Evolutionary conservation across 2,888 invertebrate genomes (phyloP), one percentile per base, ranked within the genome.

Genomic region (Lasioglossum malachurum): DNA sequence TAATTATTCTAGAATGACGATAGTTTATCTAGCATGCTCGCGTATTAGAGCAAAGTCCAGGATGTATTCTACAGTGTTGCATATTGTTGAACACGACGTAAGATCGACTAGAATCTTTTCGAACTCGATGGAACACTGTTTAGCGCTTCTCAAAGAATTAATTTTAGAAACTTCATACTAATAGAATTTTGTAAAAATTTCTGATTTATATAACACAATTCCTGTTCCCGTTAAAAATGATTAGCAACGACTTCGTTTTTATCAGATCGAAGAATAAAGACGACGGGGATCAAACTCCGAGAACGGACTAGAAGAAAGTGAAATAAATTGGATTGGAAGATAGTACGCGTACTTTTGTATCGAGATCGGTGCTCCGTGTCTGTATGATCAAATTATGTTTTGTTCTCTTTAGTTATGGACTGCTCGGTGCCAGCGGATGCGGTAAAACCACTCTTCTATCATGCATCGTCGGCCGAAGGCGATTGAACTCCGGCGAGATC

Each of bases 361-460:
- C 64, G 41, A 35, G 12, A 23, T 12, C 53, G n/a, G n/a, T 4
- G 23, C 23, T n/a, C n/a, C 53, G 53, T 53, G 53, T 53, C 53
- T 23, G 23, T 10, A 53, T 10, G 53, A n/a, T 23, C 23, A 23
- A 53, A 53, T 23, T 53, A 53, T 38, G 49, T 41, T 71, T 78
- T 71, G 10, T 10, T 35, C 4, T 23, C n/a, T 8, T 31, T 16
- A 99, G 99, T 95, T 99, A 99, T 95, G 99, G 99, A 83, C 96
- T 99, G 16, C 96, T 99, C 44, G 99, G 99, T 41, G 99, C 99
- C 12, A 99, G 99, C 86, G 99, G 99, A 53, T 99, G 99, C 95
- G 99, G 99, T n/a, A 99, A 99, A 96, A 99, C 99, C 4, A 99
- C 99, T 0, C 96, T 99, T 23, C 96, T 99, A 7, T 98, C 98